Conservation (phyloP, 2,113 vertebrate species). For the Sigmodon hispidus region DNA sequence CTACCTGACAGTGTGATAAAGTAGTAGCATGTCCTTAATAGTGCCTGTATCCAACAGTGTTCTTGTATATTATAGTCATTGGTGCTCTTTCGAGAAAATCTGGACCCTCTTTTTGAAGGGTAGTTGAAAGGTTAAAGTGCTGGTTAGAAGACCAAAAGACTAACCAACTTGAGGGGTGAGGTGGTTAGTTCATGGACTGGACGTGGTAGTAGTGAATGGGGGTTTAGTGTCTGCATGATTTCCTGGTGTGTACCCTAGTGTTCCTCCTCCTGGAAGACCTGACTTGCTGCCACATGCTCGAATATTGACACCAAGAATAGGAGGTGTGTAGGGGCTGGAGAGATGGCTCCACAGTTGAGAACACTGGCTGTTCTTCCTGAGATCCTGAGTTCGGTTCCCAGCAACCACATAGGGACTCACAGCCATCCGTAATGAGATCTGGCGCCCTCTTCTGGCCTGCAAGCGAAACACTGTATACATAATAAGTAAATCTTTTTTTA, state of each 20-base stretch:
- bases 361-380: too few species aligned
- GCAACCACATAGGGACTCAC: too few species aligned
- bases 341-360: too few species aligned
- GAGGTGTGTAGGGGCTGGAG: too few species aligned
- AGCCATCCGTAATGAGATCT: too few species aligned
- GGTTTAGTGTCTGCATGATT: neutral
- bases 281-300: neutral
- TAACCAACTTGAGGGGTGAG: neutral
- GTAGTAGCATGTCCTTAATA: neutral
- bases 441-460: too few species aligned
- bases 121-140: slow-evolving; percentile 30
- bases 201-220: neutral
- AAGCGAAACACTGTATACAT: too few species aligned
- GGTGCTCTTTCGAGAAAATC: neutral
- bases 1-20: neutral
- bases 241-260: neutral
- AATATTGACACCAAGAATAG: neutral
- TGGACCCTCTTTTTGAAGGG: neutral
- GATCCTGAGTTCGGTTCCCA: too few species aligned
- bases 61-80: neutral
- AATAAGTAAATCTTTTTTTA: too few species aligned
- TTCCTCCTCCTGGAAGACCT: neutral
- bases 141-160: neutral
- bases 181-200: neutral
- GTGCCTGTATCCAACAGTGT: neutral